Evolutionary conservation across 2,888 invertebrate species (phyloP).

Genomic region (Hoplodrina blanda): DNA sequence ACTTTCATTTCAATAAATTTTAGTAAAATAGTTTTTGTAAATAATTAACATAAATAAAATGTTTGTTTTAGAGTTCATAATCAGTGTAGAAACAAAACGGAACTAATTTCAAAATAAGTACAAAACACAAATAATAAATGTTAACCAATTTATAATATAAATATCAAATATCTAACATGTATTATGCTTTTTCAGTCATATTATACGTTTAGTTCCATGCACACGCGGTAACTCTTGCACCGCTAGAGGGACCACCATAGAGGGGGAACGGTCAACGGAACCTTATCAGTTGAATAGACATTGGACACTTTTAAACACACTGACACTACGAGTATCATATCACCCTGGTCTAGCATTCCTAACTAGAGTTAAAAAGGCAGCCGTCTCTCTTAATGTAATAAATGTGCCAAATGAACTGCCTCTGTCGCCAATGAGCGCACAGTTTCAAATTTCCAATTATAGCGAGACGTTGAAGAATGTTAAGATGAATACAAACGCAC

Average conservation of each 20-base stretch:
- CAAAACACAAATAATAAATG: constrained; percentile 55
- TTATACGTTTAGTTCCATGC: constrained; percentile 54
- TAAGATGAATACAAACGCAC: constrained; percentile 8
- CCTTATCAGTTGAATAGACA: constrained; percentile 2
- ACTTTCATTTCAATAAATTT: constrained; percentile 26
- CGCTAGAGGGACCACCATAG: not conserved
- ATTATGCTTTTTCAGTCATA: constrained; percentile 61
- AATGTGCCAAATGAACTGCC: constrained; percentile 6
- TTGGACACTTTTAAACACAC: constrained; percentile 9
- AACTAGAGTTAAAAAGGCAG: constrained; percentile 8
- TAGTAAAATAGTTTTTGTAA: not conserved
- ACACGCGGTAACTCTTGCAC: constrained; percentile 51
- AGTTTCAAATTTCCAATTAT: constrained; percentile 5
- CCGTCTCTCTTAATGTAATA: constrained; percentile 6
- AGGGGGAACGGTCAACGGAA: not conserved
- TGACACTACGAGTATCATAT: not conserved
- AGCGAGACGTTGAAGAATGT: constrained; percentile 21
- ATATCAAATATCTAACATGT: constrained; percentile 39
- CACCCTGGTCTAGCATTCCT: not conserved
- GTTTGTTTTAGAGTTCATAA: constrained; percentile 13
- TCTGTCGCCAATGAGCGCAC: constrained; percentile 1
- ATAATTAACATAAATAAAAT: not conserved
- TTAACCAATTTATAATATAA: constrained; percentile 39
- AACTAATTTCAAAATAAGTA: constrained; percentile 41
- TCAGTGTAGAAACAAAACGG: constrained; percentile 19